A percentile compares a stretch with the other conserved stretches of the same genome.
phyloP scores from a whole-genome alignment of 1,140 invertebrate species.

The Philopotamus ludificatus region DNA sequence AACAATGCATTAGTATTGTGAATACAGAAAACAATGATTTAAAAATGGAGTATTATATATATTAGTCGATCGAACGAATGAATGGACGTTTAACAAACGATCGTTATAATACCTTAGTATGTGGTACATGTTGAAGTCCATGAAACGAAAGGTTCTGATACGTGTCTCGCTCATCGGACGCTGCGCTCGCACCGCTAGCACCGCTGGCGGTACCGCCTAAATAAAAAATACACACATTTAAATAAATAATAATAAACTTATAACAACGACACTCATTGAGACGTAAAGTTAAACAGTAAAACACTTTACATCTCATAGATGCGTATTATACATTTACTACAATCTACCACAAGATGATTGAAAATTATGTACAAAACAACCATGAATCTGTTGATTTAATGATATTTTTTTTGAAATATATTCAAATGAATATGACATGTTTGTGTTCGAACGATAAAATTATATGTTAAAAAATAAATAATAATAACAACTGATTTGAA shows the following conservation, averaged over 20 bases:
- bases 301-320: background rate
- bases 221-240: conserved; percentile 24
- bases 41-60: too few species aligned
- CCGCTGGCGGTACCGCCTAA: conserved; percentile 23
- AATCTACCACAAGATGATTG: too few species aligned
- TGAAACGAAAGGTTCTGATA: conserved; percentile 94
- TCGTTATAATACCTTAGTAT: conserved; percentile 74
- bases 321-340: too few species aligned
- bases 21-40: too few species aligned
- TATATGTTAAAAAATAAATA: background rate
- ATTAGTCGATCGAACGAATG: too few species aligned
- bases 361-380: too few species aligned
- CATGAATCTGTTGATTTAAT: too few species aligned
- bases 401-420: too few species aligned
- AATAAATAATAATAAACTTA: background rate
- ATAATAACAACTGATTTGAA: background rate
- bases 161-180: conserved; percentile 39
- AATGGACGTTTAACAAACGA: background rate
- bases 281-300: background rate
- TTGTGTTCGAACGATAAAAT: too few species aligned
- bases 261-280: background rate
- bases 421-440: too few species aligned
- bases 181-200: conserved; percentile 15
- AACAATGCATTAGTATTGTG: too few species aligned
- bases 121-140: conserved; percentile 83